A percentile compares a stretch with the other conserved stretches of the same genome.
Conservation (phyloP, 2,113 vertebrate species). For the Chloropsis cyanopogon region DNA sequence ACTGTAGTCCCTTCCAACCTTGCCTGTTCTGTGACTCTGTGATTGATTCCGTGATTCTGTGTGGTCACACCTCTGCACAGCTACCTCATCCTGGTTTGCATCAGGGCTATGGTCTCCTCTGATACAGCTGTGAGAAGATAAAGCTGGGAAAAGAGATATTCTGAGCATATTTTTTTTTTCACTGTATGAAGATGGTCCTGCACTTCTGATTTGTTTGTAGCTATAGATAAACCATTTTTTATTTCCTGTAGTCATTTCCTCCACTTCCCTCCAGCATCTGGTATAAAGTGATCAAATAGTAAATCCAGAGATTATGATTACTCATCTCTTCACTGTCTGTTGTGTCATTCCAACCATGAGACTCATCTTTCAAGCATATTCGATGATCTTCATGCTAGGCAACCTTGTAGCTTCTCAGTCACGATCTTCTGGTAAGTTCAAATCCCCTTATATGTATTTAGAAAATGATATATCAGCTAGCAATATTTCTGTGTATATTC, state of each 20-base stretch:
- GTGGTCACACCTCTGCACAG: neutral
- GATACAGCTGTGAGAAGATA: neutral
- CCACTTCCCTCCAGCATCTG: neutral
- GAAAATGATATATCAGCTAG: neutral
- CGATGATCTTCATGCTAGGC: neutral
- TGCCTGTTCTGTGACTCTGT: neutral
- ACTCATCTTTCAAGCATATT: neutral
- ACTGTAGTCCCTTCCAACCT: neutral
- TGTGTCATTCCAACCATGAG: constrained; percentile 25
- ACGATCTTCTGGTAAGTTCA: constrained; percentile 48
- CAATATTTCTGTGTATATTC: neutral
- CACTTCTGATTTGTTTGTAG: neutral
- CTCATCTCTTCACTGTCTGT: neutral
- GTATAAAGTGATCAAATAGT: constrained; percentile 16
- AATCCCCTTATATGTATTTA: neutral
- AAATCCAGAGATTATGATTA: neutral
- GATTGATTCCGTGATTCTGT: neutral
- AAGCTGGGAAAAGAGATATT: neutral
- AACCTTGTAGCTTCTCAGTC: neutral
- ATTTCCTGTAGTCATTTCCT: constrained; percentile 70
- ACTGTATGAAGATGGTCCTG: neutral
- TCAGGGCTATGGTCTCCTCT: neutral
- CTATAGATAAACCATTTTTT: neutral
- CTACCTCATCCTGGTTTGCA: neutral
- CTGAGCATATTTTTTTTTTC: neutral